Evolutionary conservation across 2,113 vertebrate species (phyloP).

Genomic region (Chaenogobius annularis): DNA sequence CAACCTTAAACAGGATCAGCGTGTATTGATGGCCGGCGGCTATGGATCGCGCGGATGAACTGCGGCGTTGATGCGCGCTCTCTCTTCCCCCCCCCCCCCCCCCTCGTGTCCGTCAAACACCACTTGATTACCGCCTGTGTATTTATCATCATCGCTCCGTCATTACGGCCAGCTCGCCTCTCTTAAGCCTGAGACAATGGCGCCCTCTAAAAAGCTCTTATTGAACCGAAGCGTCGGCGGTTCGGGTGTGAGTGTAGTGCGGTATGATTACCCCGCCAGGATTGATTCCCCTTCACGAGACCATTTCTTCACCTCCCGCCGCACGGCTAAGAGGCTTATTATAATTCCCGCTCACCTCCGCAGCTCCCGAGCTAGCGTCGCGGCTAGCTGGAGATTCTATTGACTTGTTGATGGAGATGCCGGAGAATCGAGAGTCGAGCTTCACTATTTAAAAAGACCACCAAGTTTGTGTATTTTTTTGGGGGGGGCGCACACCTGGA

Average conservation of each 20-base stretch:
- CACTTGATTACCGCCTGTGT: constrained; percentile 70
- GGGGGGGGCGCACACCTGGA: constrained; percentile 37
- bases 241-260: constrained; percentile 35
- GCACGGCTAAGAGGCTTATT: constrained; percentile 76
- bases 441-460: constrained; percentile 49
- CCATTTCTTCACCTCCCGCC: constrained; percentile 72
- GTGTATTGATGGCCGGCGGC: constrained; percentile 22
- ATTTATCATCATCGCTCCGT: constrained; percentile 58
- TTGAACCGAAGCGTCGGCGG: constrained; percentile 50
- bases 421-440: constrained; percentile 51
- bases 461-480: constrained; percentile 55
- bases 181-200: constrained; percentile 73
- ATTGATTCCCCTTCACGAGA: constrained; percentile 73
- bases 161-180: constrained; percentile 65
- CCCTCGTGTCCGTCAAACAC: constrained; percentile 59
- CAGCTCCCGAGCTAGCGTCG: constrained; percentile 68
- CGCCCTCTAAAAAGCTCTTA: constrained; percentile 61
- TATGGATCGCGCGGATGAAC: constrained; percentile 51
- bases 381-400: constrained; percentile 54
- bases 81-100: no score
- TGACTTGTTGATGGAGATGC: constrained; percentile 78
- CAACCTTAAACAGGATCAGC: constrained; percentile 25
- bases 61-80: constrained; percentile 12
- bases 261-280: constrained; percentile 63
- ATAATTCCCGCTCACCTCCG: constrained; percentile 74